Conservation (phyloP, 2,113 vertebrate species). For the Calidris pugnax region DNA sequence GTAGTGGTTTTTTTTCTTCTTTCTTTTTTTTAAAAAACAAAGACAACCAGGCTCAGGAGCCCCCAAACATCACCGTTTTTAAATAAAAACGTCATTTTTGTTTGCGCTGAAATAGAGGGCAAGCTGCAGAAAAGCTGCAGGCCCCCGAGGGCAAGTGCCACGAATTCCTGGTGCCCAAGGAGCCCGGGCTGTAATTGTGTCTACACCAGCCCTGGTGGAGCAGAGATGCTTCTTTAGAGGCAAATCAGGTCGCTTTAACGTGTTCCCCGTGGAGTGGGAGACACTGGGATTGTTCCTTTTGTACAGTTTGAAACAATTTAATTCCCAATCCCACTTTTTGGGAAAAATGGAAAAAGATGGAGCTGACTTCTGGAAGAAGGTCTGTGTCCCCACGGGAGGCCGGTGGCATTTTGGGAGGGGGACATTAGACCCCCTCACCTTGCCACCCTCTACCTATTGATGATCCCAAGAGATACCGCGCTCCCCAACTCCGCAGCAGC, state of each 20-base stretch:
- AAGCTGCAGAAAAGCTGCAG: accelerated
- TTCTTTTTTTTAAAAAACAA: not conserved
- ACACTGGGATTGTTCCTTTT: not conserved
- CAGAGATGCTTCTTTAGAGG: not conserved
- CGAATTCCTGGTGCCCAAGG: not conserved
- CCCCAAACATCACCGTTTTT: accelerated
- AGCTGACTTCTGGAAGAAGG: accelerated
- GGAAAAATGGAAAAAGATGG: accelerated
- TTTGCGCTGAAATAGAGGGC: not conserved
- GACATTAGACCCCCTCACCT: not conserved
- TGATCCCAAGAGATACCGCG: not conserved
- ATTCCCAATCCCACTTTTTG: accelerated
- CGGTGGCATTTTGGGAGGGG: not conserved
- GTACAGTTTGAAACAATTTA: not conserved
- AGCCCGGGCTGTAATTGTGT: not conserved
- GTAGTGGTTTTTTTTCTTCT: accelerated
- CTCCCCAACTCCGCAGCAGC: not conserved
- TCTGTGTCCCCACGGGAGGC: accelerated
- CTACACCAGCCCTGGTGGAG: not conserved
- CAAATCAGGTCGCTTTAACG: accelerated
- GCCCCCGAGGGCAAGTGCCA: not conserved
- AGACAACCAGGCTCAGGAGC: not conserved
- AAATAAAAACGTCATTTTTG: not conserved
- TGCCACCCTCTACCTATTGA: not conserved
- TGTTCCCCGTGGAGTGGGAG: accelerated